Evolutionary conservation across 1,140 invertebrate species (phyloP).

Genomic region (Aculops lycopersici): DNA sequence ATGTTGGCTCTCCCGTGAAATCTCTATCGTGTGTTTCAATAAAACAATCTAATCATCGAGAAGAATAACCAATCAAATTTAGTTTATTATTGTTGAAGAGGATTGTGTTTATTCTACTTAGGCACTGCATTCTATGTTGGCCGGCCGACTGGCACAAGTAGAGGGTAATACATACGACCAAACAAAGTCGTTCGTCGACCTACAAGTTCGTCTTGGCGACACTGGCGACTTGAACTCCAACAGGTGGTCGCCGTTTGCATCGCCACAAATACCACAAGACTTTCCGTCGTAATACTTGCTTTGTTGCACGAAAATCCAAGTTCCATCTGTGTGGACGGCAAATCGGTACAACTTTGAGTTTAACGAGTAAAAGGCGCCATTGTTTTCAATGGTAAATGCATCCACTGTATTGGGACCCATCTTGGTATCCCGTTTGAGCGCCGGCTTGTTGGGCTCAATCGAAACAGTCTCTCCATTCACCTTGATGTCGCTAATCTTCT

Average conservation of each 20-base stretch:
- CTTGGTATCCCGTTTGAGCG: background rate
- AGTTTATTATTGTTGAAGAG: too few species aligned
- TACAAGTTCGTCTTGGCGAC: too few species aligned
- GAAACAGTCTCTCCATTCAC: background rate
- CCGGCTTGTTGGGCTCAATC: background rate
- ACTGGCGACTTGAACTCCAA: slow-evolving; percentile 4
- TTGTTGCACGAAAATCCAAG: slow-evolving; percentile 2
- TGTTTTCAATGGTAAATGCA: background rate
- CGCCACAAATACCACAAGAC: slow-evolving; percentile 10
- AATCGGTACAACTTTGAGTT: background rate
- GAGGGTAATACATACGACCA: background rate
- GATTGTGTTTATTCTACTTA: too few species aligned
- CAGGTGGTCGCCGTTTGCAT: slow-evolving; percentile 9
- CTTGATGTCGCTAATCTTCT: background rate
- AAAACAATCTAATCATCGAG: too few species aligned
- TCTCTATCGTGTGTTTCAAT: too few species aligned
- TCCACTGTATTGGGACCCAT: background rate
- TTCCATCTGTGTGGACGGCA: background rate
- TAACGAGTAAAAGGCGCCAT: background rate
- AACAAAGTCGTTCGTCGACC: background rate
- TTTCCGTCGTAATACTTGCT: slow-evolving; percentile 7
- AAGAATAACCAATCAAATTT: too few species aligned
- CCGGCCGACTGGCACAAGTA: background rate
- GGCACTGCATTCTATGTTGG: too few species aligned
- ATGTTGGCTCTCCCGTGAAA: too few species aligned